Base-by-base conservation (phyloP, 2,113 vertebrate species). In the Ondatra zibethicus region DNA sequence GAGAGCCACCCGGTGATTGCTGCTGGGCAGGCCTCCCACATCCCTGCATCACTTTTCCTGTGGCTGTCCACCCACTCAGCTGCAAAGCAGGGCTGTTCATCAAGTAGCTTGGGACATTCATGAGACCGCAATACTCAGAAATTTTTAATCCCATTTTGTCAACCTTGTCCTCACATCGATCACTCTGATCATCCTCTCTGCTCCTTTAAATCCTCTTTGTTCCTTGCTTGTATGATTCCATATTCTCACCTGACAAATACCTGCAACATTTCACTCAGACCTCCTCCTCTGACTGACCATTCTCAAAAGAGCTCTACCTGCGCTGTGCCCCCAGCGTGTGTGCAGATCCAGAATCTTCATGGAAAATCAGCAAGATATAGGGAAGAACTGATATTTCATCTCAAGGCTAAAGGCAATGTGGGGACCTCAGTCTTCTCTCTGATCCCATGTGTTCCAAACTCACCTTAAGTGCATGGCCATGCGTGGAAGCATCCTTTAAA, bases 61-160 rank as follows among this genome's bases (percentile, higher is more conserved):
- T 70, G 66, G 91, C 93, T 96, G 95, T 94, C 96, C 94, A n/a
- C 96, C 97, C 96, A 94, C 92, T 58, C 61, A 0, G 0, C 77
- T 92, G 50, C 76, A n/a, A 47, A 78, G 42, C 7, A 29, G 4
- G 3, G 63, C 87, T 29, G 91, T 93, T 91, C 63, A 80, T 97
- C 97, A 98, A 91, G 82, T 75, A 70, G 88, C 80, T 88, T 0
- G 25, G 65, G 52, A 68, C 47, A 88, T 58, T 11, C 61, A 81
- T 63, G 55, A 92, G 36, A 72, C 73, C 89, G 65, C 63, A 89
- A 78, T 76, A 45, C 73, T 75, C 80, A 92, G 90, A 84, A 66
- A 76, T 61, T 80, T 97, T 93, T 73, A 89, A 68, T 72, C 16
- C 27, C 75, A 36, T 61, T 91, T 95, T 97, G 66, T 94, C 92